Evolutionary conservation across 2,888 invertebrate genomes (phyloP).

Genomic region (Trachelus iudaicus): DNA sequence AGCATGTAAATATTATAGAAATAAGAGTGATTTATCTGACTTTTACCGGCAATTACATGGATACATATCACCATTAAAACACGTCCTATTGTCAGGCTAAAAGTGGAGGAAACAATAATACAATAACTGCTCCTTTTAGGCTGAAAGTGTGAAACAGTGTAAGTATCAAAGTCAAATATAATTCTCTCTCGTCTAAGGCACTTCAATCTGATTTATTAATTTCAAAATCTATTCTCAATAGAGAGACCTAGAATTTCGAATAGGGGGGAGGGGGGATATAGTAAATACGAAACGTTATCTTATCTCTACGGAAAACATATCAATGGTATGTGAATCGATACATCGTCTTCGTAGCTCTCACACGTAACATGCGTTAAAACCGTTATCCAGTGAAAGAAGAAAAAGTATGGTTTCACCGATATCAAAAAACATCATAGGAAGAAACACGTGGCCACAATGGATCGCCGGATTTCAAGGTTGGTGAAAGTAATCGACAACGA

Average conservation of each 20-base stretch:
- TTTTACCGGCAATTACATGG: neutral
- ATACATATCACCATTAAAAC: neutral
- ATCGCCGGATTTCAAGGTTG: conserved; percentile 26
- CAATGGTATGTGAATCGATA: too few species aligned
- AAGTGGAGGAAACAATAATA: neutral
- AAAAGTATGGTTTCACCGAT: too few species aligned
- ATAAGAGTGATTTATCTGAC: neutral
- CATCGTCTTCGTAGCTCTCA: too few species aligned
- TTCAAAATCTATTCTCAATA: neutral
- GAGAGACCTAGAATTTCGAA: too few species aligned
- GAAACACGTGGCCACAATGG: conserved; percentile 32
- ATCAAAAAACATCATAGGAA: neutral
- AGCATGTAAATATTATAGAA: neutral
- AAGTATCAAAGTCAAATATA: too few species aligned
- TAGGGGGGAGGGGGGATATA: too few species aligned
- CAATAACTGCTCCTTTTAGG: neutral
- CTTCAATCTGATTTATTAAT: neutral
- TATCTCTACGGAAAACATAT: too few species aligned
- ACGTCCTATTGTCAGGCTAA: neutral
- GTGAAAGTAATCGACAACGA: neutral
- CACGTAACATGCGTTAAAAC: too few species aligned
- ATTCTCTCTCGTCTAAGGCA: neutral
- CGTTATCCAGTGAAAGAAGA: too few species aligned
- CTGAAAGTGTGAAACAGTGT: neutral
- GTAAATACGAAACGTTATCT: too few species aligned